A percentile compares a stretch with the other conserved stretches of the same genome.
Evolutionary conservation across 2,113 vertebrate species (phyloP).

Genomic region (Micronycteris hirsuta): DNA sequence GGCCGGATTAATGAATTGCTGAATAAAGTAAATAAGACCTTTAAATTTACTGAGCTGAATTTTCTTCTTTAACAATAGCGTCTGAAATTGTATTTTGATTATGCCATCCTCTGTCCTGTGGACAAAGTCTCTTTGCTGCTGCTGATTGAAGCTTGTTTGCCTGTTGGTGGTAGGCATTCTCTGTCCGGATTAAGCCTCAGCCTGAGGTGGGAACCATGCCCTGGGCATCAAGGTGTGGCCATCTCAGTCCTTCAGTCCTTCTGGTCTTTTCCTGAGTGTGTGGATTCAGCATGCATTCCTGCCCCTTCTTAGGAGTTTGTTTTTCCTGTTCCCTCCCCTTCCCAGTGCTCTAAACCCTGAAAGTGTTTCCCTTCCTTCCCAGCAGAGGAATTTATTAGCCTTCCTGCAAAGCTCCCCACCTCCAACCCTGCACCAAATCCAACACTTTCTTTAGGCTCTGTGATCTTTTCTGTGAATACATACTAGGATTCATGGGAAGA

Average conservation of each 20-base stretch:
- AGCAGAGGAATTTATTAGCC: background rate
- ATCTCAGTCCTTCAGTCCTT: background rate
- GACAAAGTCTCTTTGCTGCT: background rate
- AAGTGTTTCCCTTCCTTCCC: background rate
- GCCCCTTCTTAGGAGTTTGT: background rate
- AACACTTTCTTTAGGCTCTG: background rate
- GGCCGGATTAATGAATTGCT: no score
- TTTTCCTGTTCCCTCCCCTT: background rate
- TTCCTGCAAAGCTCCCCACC: background rate
- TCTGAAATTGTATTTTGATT: background rate
- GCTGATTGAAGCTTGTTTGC: background rate
- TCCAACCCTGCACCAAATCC: no score
- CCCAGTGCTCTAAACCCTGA: no score
- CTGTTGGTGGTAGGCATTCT: background rate
- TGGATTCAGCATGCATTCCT: background rate
- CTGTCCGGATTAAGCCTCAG: background rate
- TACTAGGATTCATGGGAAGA: background rate
- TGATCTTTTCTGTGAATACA: background rate
- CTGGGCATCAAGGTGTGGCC: background rate
- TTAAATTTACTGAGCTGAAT: background rate
- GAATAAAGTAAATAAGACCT: no score
- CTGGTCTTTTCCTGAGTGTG: background rate
- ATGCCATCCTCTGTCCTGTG: background rate
- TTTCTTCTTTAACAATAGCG: background rate
- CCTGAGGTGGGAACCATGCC: background rate